Percentiles rank a stretch among this genome's conserved stretches.
Conservation (phyloP, 2,113 vertebrate genomes). For the Bettongia penicillata region DNA sequence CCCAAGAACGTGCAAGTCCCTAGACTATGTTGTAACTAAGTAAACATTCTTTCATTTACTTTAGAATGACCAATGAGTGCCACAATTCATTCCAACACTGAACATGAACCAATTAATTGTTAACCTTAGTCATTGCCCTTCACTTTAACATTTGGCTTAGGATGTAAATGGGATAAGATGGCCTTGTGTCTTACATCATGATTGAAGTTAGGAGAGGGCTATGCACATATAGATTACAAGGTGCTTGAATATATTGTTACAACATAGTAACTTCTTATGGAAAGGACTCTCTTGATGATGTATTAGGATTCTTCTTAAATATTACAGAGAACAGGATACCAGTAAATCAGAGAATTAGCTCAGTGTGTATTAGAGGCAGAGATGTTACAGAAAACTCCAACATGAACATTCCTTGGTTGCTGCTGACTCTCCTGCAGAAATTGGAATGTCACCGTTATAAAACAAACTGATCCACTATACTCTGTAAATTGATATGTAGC, state of each 20-base stretch:
- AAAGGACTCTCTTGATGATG: not conserved
- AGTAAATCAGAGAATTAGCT: too few species aligned
- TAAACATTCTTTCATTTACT: not conserved
- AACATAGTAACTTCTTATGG: not conserved
- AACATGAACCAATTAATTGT: not conserved
- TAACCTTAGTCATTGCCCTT: not conserved
- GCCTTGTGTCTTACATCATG: not conserved
- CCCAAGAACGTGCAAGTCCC: not conserved
- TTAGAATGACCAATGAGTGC: not conserved
- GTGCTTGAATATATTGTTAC: not conserved
- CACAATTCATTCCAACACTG: not conserved
- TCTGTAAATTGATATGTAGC: too few species aligned
- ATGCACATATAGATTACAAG: too few species aligned
- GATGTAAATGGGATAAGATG: not conserved
- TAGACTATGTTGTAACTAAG: not conserved
- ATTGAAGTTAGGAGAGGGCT: not conserved
- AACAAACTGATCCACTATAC: too few species aligned
- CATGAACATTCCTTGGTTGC: too few species aligned
- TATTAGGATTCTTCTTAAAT: not conserved
- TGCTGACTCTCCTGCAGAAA: too few species aligned
- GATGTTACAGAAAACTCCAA: too few species aligned
- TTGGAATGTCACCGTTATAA: too few species aligned
- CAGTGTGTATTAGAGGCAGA: too few species aligned
- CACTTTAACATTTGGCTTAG: too few species aligned
- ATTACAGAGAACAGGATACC: too few species aligned